Percentiles rank a stretch among this genome's conserved stretches.
Conservation (phyloP, 2,113 vertebrate genomes). For the Tragelaphus buxtoni region DNA sequence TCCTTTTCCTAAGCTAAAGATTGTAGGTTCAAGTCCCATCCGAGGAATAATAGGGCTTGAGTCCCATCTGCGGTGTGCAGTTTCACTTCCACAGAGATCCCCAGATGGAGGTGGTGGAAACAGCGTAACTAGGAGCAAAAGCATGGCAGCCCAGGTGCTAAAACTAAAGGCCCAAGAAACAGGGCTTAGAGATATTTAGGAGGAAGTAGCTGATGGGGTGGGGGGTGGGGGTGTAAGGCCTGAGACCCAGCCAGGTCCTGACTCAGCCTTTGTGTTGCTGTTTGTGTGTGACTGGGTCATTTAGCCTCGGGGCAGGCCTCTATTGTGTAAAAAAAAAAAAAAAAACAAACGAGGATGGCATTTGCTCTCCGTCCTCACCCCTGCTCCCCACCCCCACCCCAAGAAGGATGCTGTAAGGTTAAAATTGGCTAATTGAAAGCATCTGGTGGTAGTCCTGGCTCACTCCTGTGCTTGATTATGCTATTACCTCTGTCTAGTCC, state of each 20-base stretch:
- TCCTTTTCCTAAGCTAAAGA: neutral
- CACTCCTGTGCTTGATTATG: neutral
- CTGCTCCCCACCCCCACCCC: neutral
- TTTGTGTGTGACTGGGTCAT: neutral
- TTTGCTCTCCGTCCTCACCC: neutral
- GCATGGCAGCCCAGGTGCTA: neutral
- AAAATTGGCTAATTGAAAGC: neutral
- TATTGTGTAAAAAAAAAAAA: neutral
- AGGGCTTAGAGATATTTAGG: neutral
- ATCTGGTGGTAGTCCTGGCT: neutral
- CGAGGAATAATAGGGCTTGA: neutral
- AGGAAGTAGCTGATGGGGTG: neutral
- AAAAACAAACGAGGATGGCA: neutral
- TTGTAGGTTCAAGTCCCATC: neutral
- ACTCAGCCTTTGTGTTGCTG: constrained; percentile 1
- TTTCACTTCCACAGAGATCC: neutral
- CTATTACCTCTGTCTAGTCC: neutral
- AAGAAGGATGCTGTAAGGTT: neutral
- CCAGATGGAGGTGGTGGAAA: neutral
- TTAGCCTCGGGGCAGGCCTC: neutral
- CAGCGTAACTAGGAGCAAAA: neutral
- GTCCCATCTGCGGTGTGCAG: neutral
- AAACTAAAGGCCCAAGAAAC: neutral
- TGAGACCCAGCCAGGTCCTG: neutral
- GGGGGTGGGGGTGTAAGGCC: neutral